Evolutionary conservation across 2,113 vertebrate genomes (phyloP).

Genomic region (Azemiops feae): DNA sequence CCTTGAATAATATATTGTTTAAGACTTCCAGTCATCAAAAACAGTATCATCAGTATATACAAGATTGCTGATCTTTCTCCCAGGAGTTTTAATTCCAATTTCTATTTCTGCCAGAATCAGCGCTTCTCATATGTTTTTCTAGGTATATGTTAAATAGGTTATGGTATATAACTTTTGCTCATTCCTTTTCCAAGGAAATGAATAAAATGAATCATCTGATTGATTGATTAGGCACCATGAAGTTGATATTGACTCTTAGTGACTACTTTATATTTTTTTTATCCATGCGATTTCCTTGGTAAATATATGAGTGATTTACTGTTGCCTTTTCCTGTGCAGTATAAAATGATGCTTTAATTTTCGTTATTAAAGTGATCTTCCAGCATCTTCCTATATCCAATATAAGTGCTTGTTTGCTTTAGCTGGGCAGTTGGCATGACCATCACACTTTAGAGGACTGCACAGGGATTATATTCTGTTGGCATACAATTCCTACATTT

Average conservation of each 20-base stretch:
- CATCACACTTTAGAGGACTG: not conserved
- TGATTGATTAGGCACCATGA: not conserved
- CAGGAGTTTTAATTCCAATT: not conserved
- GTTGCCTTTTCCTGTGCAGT: not conserved
- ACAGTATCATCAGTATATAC: not conserved
- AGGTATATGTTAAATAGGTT: not conserved
- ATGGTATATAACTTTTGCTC: not conserved
- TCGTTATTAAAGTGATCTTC: not conserved
- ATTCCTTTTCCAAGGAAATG: not conserved
- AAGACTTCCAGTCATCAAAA: not conserved
- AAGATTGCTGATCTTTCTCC: not conserved
- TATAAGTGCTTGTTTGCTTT: not conserved
- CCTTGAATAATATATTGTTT: not conserved
- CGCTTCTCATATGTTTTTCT: not conserved
- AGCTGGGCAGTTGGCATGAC: not conserved
- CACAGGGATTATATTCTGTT: not conserved
- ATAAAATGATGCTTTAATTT: not conserved
- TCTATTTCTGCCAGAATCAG: not conserved
- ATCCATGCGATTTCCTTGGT: not conserved
- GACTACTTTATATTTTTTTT: not conserved
- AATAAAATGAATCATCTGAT: not conserved
- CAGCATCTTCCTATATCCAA: not conserved
- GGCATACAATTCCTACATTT: not conserved
- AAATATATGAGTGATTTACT: not conserved
- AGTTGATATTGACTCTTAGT: not conserved